phyloP scores from a whole-genome alignment of 2,888 invertebrate genomes.

The Terebella lapidaria region DNA sequence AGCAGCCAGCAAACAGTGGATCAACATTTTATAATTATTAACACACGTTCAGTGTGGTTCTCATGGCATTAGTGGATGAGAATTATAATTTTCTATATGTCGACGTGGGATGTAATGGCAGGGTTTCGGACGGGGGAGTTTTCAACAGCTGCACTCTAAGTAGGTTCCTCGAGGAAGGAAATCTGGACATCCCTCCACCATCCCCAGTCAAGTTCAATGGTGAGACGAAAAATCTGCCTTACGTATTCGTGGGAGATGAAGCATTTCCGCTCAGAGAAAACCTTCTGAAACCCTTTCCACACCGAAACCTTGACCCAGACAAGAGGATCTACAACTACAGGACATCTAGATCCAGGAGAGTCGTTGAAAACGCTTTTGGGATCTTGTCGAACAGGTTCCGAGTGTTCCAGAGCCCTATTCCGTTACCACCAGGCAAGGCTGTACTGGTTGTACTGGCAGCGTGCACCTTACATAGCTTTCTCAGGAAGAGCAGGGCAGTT shows the following conservation, averaged over 20 bases:
- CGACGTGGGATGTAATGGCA: conserved; percentile 22
- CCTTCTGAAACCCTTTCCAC: conserved; percentile 24
- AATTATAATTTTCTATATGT: conserved; percentile 12
- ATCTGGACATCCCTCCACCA: background rate
- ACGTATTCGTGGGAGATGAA: conserved; percentile 24
- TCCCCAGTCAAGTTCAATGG: background rate
- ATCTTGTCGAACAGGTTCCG: background rate
- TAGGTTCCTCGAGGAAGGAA: background rate
- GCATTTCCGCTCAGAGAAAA: conserved; percentile 21
- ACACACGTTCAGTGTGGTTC: conserved; percentile 8
- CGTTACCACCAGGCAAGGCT: background rate
- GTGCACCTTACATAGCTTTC: background rate
- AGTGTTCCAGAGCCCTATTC: background rate
- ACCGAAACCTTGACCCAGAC: background rate
- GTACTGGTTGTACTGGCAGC: background rate
- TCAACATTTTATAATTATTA: conserved; percentile 13
- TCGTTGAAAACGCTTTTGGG: conserved; percentile 15
- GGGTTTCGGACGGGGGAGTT: conserved; percentile 23
- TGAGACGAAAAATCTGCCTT: conserved; percentile 3
- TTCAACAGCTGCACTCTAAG: background rate
- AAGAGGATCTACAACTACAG: conserved; percentile 12
- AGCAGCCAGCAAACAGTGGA: background rate
- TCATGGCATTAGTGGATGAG: conserved; percentile 16
- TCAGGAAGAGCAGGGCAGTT: too few relatives aligned
- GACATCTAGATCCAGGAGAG: conserved; percentile 8